A percentile compares a stretch with the other conserved stretches of the same genome.
Conservation (phyloP, 2,113 vertebrate genomes). For the Prunella fulvescens region DNA sequence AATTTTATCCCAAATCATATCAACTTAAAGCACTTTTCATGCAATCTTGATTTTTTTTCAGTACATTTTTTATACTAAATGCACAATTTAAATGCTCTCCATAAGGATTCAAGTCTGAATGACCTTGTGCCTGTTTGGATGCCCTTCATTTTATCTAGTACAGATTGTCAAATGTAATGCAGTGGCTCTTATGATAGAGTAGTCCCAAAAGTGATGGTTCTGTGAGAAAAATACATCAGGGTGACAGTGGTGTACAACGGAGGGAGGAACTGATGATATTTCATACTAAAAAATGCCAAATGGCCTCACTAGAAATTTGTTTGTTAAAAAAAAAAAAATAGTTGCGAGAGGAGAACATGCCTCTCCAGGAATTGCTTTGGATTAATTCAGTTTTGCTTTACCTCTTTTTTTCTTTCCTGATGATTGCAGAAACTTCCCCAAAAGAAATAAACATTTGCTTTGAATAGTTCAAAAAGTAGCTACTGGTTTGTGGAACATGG, state of each 20-base stretch:
- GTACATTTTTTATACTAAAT: not conserved
- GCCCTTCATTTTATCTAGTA: constrained; percentile 45
- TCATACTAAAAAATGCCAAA: constrained; percentile 26
- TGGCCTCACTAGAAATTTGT: not conserved
- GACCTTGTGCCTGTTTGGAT: constrained; percentile 56
- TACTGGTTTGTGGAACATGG: not conserved
- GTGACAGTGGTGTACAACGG: not conserved
- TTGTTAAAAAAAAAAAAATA: not conserved
- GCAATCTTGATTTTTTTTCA: not conserved
- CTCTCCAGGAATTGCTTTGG: constrained; percentile 14
- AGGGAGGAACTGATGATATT: constrained; percentile 32
- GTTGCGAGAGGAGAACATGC: not conserved
- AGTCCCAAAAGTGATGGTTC: constrained; percentile 43
- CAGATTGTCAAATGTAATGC: constrained; percentile 38
- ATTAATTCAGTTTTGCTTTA: constrained; percentile 11
- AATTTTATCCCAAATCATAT: constrained; percentile 47
- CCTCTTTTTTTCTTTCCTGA: not conserved
- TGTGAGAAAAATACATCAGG: constrained; percentile 30
- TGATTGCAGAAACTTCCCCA: not conserved
- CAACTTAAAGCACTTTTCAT: constrained; percentile 34
- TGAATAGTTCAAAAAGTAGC: not conserved
- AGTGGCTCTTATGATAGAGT: constrained; percentile 20
- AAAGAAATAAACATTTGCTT: not conserved
- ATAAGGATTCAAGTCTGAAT: constrained; percentile 14
- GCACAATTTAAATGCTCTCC: not conserved